These are phyloP conservation scores for Heterodera carotae DNA, from an alignment of 1,140 invertebrate genomes.

Conservation along the genomic window DNA sequence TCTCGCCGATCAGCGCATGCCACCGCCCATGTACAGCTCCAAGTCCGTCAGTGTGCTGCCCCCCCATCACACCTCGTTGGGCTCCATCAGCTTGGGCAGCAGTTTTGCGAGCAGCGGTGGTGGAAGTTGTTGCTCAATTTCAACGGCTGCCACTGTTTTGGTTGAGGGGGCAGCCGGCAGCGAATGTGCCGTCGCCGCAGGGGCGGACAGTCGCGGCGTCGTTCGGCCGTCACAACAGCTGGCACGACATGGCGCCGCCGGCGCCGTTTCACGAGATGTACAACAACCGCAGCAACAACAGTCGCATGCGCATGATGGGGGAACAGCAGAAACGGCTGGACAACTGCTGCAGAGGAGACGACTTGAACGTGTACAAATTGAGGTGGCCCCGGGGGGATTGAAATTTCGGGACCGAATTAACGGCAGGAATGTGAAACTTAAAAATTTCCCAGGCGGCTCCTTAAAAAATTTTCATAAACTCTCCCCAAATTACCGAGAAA, in stretches of 20 bases:
- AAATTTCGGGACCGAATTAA: too few species aligned
- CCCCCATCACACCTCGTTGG: conserved; percentile 10
- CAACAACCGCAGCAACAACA: too few species aligned
- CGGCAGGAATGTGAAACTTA: too few species aligned
- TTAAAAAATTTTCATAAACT: too few species aligned
- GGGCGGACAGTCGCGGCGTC: not conserved
- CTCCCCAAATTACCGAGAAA: too few species aligned
- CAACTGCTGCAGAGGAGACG: not conserved
- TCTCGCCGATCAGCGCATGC: not conserved
- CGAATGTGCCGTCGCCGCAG: not conserved
- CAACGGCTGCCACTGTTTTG: not conserved
- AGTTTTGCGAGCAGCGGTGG: conserved; percentile 30
- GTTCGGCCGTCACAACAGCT: too few species aligned
- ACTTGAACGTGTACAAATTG: not conserved
- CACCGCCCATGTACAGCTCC: not conserved
- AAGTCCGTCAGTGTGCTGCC: conserved; percentile 12
- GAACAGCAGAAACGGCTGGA: not conserved
- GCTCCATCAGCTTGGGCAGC: conserved; percentile 20
- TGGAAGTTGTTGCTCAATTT: conserved; percentile 12
- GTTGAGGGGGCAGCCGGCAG: not conserved
- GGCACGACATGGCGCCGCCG: too few species aligned
- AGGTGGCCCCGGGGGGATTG: not conserved
- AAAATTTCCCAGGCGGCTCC: too few species aligned
- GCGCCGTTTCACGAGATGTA: too few species aligned
- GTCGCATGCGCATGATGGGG: not conserved